Percentiles rank a stretch among this genome's conserved stretches.
These are phyloP conservation scores for Drosophila serrata DNA, from an alignment of 1,140 invertebrate genomes.

Conservation along the genomic window DNA sequence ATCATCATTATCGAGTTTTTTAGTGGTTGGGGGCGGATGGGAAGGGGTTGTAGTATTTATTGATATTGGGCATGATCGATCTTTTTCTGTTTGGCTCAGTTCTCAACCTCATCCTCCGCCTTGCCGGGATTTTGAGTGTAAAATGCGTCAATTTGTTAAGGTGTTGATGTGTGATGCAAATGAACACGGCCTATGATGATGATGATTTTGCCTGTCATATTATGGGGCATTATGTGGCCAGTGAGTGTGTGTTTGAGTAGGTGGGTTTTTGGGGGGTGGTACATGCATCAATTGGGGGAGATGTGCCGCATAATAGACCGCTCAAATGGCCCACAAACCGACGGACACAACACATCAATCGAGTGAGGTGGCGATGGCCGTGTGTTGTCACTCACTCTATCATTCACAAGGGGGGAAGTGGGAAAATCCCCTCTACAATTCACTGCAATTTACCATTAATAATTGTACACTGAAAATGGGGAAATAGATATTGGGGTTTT, in stretches of 20 bases:
- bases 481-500: neutral
- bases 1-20: constrained; percentile 14
- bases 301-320: constrained; percentile 32
- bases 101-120: constrained; percentile 2
- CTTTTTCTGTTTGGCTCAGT: constrained; percentile 30
- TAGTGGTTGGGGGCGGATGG: neutral
- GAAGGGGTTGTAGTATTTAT: constrained; percentile 57
- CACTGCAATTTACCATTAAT: constrained; percentile 1
- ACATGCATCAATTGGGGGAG: constrained; percentile 15
- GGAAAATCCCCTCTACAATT: neutral
- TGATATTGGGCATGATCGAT: constrained; percentile 77
- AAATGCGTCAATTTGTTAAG: constrained; percentile 74
- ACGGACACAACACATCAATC: constrained; percentile 34
- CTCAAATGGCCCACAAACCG: constrained; percentile 30
- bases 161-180: constrained; percentile 75
- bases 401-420: neutral
- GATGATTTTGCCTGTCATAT: constrained; percentile 62
- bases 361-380: constrained; percentile 12
- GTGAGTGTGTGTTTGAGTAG: neutral
- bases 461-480: constrained; percentile 22
- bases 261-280: neutral
- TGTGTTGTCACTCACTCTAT: constrained; percentile 17
- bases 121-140: constrained; percentile 11
- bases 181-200: constrained; percentile 44
- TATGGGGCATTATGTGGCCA: constrained; percentile 49